Evolutionary conservation across 2,888 invertebrate genomes (phyloP).

Genomic region (Zaprionus obscuricornis): DNA sequence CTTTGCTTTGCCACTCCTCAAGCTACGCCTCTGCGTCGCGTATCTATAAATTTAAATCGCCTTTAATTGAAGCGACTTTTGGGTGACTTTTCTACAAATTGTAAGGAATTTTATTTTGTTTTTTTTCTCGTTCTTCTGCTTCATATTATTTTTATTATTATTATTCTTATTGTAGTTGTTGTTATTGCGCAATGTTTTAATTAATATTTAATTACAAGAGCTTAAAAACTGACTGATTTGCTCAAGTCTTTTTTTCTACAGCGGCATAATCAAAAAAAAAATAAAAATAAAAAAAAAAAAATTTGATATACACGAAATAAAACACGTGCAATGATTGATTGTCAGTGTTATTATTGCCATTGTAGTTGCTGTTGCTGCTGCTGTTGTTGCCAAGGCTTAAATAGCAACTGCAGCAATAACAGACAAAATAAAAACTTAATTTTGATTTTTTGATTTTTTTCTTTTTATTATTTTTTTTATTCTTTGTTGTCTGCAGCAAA

Average conservation of each 20-base stretch:
- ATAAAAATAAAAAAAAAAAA: slow-evolving; percentile 20
- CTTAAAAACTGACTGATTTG: slow-evolving; percentile 55
- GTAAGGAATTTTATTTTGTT: slow-evolving; percentile 39
- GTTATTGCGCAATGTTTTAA: slow-evolving; percentile 49
- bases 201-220: slow-evolving; percentile 49
- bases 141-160: not conserved
- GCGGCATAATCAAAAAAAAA: slow-evolving; percentile 50
- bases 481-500: too few relatives aligned
- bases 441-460: slow-evolving; percentile 42
- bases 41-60: slow-evolving; percentile 76
- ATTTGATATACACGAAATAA: slow-evolving; percentile 13
- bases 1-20: not conserved
- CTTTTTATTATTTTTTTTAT: too few relatives aligned
- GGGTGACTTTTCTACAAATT: slow-evolving; percentile 55
- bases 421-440: slow-evolving; percentile 8
- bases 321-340: slow-evolving; percentile 76
- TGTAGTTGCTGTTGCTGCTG: slow-evolving; percentile 19
- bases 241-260: slow-evolving; percentile 12
- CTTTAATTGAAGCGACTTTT: slow-evolving; percentile 72
- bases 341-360: slow-evolving; percentile 45
- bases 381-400: slow-evolving; percentile 27
- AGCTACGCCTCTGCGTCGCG: slow-evolving; percentile 42
- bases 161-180: slow-evolving; percentile 9
- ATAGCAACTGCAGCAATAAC: slow-evolving; percentile 14
- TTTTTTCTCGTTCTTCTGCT: too few relatives aligned